These are phyloP conservation scores for Erannis defoliaria DNA, from an alignment of 2,888 invertebrate species.

Conservation along the genomic window DNA sequence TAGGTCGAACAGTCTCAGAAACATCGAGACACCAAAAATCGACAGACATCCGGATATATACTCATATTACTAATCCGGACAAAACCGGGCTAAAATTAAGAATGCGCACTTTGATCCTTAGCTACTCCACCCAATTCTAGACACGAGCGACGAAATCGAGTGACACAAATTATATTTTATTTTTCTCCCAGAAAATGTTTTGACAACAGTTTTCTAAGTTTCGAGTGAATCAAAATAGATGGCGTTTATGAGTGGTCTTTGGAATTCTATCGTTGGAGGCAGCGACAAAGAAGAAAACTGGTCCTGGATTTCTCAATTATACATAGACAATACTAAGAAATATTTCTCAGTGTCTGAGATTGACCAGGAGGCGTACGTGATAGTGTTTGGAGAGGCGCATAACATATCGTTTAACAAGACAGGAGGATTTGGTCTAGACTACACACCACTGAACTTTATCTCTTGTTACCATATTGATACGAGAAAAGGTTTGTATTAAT, in stretches of 20 bases:
- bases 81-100: conserved; percentile 20
- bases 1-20: background rate
- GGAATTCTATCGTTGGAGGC: conserved; percentile 80
- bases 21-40: conserved; percentile 1
- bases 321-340: conserved; percentile 86
- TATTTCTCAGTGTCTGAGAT: conserved; percentile 89
- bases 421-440: conserved; percentile 84
- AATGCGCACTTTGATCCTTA: conserved; percentile 21
- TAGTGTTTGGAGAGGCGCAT: conserved; percentile 86
- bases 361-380: conserved; percentile 87
- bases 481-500: conserved; percentile 87
- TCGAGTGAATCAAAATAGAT: conserved; percentile 69
- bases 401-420: conserved; percentile 77
- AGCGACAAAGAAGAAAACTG: conserved; percentile 74
- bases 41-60: conserved; percentile 20
- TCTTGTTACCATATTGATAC: conserved; percentile 88
- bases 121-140: conserved; percentile 11
- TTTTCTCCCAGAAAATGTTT: conserved; percentile 26
- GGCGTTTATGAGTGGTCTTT: conserved; percentile 82
- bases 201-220: conserved; percentile 33
- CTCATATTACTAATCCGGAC: conserved; percentile 25
- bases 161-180: conserved; percentile 37
- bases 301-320: conserved; percentile 81
- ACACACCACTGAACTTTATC: conserved; percentile 87
- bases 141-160: conserved; percentile 15